Conservation (phyloP, 2,113 vertebrate genomes). For the Abramis brama region DNA sequence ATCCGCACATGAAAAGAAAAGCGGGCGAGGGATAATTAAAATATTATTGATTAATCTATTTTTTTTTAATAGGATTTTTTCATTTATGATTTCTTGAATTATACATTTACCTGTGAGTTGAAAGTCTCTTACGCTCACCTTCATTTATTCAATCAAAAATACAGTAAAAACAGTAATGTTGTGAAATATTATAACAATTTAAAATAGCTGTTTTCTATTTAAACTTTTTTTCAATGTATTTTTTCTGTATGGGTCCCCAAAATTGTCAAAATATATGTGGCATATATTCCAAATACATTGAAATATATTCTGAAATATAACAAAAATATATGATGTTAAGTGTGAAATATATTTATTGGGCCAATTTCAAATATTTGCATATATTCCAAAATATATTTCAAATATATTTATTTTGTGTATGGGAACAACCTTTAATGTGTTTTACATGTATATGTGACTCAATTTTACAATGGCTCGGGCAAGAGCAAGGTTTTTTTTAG, state of each 20-base stretch:
- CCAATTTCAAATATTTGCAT: too few relatives aligned
- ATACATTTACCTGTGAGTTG: not conserved
- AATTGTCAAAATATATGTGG: too few relatives aligned
- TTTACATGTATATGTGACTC: not conserved
- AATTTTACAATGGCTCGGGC: not conserved
- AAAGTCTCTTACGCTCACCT: not conserved
- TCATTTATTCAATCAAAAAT: not conserved
- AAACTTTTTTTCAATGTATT: not conserved
- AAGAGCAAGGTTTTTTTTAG: conserved; percentile 6
- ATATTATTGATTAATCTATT: not conserved
- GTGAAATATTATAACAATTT: not conserved
- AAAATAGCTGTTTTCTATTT: not conserved
- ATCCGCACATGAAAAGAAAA: not conserved
- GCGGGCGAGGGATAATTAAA: not conserved
- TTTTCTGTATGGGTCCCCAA: too few relatives aligned
- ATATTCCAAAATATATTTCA: too few relatives aligned
- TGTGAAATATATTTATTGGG: too few relatives aligned
- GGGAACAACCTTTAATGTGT: not conserved
- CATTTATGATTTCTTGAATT: not conserved
- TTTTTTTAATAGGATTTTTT: not conserved
- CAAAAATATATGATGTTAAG: too few relatives aligned
- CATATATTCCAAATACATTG: too few relatives aligned
- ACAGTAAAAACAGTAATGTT: not conserved
- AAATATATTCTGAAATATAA: too few relatives aligned
- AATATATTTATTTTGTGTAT: too few relatives aligned